Evolutionary conservation across 1,140 invertebrate genomes (phyloP).

Genomic region (Caligus rogercresseyi): DNA sequence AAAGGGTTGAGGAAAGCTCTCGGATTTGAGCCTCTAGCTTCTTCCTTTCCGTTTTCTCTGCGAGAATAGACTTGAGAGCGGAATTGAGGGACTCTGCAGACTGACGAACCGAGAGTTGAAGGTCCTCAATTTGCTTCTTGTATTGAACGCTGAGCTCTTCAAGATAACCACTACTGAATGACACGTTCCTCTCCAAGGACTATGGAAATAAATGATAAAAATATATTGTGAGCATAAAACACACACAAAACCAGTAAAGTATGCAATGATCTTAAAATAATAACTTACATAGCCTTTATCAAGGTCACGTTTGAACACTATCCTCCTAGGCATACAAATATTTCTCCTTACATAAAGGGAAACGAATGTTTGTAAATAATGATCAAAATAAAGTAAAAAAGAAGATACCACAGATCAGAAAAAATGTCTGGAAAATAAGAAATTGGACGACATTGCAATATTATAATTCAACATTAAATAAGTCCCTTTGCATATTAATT

Average conservation of each 20-base stretch:
- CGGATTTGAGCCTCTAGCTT: not conserved
- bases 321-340: no score
- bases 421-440: no score
- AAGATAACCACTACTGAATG: constrained; percentile 15
- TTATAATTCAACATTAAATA: no score
- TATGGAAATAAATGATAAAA: not conserved
- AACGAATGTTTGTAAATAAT: no score
- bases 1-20: not conserved
- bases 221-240: not conserved
- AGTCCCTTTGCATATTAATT: no score
- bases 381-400: no score
- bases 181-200: constrained; percentile 18
- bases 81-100: not conserved
- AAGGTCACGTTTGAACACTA: no score
- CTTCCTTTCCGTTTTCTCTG: not conserved
- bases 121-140: constrained; percentile 20
- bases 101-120: constrained; percentile 6
- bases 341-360: no score
- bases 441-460: no score
- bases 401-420: no score
- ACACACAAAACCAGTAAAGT: not conserved
- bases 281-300: no score
- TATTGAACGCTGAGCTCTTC: constrained; percentile 17
- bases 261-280: no score
- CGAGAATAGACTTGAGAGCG: not conserved